Evolutionary conservation across 2,797 vertebrate species (phyloP).

Genomic region (Argentina silus): DNA sequence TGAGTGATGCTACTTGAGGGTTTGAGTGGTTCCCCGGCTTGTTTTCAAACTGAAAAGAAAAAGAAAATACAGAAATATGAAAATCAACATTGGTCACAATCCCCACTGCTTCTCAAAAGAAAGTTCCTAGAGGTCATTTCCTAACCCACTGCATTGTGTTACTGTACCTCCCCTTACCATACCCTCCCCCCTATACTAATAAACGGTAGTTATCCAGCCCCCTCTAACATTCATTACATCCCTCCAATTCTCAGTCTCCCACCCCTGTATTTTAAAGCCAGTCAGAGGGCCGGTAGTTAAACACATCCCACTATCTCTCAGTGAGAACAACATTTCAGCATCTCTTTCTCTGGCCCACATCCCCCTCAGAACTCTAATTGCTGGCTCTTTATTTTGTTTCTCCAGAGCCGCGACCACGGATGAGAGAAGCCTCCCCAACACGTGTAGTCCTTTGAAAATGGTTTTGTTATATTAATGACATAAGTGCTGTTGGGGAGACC

Average conservation of each 20-base stretch:
- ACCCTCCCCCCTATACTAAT: background rate
- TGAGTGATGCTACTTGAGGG: too few species aligned
- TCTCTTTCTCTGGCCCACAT: background rate
- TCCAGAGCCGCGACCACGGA: conserved; percentile 32
- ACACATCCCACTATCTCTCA: background rate
- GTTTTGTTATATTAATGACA: conserved; percentile 64
- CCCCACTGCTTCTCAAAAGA: too few species aligned
- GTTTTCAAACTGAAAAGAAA: background rate
- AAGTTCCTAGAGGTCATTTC: background rate
- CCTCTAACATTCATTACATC: background rate
- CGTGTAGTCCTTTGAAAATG: conserved; percentile 55
- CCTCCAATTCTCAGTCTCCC: background rate
- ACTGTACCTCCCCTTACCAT: background rate
- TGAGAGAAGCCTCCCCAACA: conserved; percentile 36
- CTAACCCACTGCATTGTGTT: background rate
- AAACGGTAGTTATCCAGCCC: background rate
- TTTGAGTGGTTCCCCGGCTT: background rate
- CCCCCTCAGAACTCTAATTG: background rate
- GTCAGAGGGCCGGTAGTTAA: too few species aligned
- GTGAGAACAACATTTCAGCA: background rate
- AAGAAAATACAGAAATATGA: background rate
- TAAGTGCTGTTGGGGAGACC: conserved; percentile 36
- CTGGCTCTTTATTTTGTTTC: conserved; percentile 26
- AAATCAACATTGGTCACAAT: background rate
- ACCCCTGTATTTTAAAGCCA: background rate